phyloP scores from a whole-genome alignment of 2,113 vertebrate genomes.

The Prionailurus bengalensis region DNA sequence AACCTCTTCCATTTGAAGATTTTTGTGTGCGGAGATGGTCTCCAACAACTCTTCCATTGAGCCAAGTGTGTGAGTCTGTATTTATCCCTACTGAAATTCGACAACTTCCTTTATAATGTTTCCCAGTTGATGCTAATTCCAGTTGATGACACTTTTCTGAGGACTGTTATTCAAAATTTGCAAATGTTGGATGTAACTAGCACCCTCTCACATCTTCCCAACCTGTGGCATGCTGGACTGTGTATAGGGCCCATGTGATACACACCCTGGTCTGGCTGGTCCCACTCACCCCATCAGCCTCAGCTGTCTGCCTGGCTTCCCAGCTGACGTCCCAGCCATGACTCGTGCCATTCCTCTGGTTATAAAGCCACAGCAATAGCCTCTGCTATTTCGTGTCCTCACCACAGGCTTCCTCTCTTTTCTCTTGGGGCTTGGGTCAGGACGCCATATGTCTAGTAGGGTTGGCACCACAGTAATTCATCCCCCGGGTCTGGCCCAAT shows the following conservation, averaged over 20 bases:
- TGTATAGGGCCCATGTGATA: rapidly evolving
- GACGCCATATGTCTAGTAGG: rapidly evolving
- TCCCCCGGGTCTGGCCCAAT: background rate
- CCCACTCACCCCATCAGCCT: background rate
- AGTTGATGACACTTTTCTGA: background rate
- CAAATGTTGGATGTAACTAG: background rate
- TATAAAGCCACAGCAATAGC: background rate
- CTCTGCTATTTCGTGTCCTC: background rate
- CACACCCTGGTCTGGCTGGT: too few relatives aligned
- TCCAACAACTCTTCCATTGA: background rate
- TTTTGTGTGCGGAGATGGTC: background rate
- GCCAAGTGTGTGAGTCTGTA: background rate
- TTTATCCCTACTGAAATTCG: background rate
- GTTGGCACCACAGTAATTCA: background rate
- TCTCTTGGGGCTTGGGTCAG: background rate
- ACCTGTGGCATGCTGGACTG: rapidly evolving
- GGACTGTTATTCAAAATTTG: background rate
- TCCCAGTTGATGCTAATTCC: background rate
- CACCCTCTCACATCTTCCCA: background rate
- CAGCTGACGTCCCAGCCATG: background rate
- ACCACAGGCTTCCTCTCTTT: background rate
- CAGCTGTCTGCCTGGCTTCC: background rate
- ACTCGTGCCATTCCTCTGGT: background rate
- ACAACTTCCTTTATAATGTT: background rate
- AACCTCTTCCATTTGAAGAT: background rate